A percentile compares a stretch with the other conserved stretches of the same genome.
These are phyloP conservation scores for Rhodeus uyekii DNA, from an alignment of 2,797 vertebrate species.

Conservation along the genomic window DNA sequence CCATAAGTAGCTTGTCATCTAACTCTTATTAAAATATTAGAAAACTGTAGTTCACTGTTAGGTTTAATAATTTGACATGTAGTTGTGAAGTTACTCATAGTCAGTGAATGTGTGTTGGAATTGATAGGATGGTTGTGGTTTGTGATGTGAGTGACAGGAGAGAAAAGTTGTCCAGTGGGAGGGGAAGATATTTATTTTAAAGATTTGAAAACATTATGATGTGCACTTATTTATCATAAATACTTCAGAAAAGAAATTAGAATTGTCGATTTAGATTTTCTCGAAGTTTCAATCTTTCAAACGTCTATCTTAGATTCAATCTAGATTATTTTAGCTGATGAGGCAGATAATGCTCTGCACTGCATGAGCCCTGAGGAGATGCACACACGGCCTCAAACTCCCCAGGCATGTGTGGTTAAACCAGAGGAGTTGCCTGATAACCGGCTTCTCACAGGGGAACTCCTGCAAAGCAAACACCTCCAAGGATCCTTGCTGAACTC, in stretches of 20 bases:
- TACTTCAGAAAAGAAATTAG: not conserved
- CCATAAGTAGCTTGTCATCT: no score
- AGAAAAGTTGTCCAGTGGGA: not conserved
- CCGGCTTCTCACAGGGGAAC: conserved; percentile 55
- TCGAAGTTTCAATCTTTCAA: no score
- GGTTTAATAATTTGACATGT: no score
- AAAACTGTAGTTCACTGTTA: no score
- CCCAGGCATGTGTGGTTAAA: conserved; percentile 30
- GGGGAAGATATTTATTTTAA: not conserved
- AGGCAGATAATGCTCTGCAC: not conserved
- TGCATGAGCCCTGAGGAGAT: not conserved
- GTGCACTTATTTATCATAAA: not conserved
- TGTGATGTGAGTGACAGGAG: not conserved
- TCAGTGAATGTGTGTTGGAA: no score
- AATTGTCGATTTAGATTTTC: no score
- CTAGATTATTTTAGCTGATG: conserved; percentile 10
- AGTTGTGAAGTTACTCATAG: no score
- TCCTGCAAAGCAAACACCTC: conserved; percentile 65
- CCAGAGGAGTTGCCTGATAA: conserved; percentile 46
- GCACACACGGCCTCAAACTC: not conserved
- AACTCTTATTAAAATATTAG: no score
- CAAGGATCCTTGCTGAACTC: conserved; percentile 15
- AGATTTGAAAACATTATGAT: not conserved
- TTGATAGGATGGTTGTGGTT: no score
- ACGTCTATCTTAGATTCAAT: not conserved